Conservation (phyloP, 1,140 invertebrate species). For the Brachionus angularis region DNA sequence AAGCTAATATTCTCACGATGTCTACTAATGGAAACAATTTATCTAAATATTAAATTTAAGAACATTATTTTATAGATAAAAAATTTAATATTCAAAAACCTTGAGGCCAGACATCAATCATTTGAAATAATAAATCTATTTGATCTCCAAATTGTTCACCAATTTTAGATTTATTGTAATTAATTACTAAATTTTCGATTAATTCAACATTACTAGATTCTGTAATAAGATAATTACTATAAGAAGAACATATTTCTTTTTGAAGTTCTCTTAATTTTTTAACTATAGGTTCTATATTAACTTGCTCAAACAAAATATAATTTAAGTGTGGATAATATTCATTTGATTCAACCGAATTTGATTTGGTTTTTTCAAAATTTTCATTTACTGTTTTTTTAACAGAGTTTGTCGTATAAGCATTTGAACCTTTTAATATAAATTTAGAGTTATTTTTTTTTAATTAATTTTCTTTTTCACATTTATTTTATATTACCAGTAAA, state of each 20-base stretch:
- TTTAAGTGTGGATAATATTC: not conserved
- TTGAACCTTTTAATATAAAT: too few species aligned
- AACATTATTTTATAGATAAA: not conserved
- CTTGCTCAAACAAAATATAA: constrained; percentile 6
- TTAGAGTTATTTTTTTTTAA: too few species aligned
- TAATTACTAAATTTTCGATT: too few species aligned
- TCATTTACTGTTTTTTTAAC: too few species aligned
- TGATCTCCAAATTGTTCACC: not conserved
- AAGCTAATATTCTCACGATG: not conserved
- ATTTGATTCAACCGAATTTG: not conserved
- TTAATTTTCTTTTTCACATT: too few species aligned
- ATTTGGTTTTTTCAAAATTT: not conserved
- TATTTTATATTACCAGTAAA: too few species aligned
- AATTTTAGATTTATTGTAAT: not conserved
- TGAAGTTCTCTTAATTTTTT: constrained; percentile 20
- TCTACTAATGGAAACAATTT: constrained; percentile 19
- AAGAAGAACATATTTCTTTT: too few species aligned
- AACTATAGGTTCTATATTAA: not conserved
- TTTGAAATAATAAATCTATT: not conserved
- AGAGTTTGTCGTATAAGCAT: not conserved
- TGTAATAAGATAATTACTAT: too few species aligned
- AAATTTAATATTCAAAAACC: not conserved
- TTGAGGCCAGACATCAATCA: not conserved
- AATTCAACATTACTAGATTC: too few species aligned
- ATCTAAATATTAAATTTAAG: not conserved